These are phyloP conservation scores for Riparia riparia DNA, from an alignment of 2,113 vertebrate genomes.

Conservation along the genomic window DNA sequence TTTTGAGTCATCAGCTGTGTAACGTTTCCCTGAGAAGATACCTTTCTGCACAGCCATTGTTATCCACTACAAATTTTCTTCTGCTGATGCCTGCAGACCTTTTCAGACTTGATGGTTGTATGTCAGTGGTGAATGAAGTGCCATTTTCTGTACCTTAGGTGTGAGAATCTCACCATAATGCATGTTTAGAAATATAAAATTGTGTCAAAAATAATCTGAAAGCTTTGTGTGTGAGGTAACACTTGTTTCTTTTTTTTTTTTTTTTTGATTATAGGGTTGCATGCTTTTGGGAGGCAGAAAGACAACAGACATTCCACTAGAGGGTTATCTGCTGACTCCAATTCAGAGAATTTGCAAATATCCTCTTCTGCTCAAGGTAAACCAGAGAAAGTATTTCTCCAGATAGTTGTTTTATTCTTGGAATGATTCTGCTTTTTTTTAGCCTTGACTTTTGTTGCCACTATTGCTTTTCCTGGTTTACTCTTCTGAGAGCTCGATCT, in stretches of 20 bases:
- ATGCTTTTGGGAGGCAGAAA: conserved; percentile 98
- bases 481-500: neutral
- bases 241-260: neutral
- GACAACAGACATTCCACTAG: conserved; percentile 94
- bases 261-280: conserved; percentile 84
- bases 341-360: conserved; percentile 99
- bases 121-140: neutral
- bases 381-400: neutral
- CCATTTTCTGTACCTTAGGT: neutral
- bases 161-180: neutral
- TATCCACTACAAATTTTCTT: neutral
- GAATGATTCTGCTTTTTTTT: neutral
- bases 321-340: conserved; percentile 94
- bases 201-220: neutral
- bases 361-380: conserved; percentile 96
- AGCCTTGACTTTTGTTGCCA: neutral
- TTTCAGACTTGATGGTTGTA: neutral
- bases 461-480: neutral
- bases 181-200: neutral
- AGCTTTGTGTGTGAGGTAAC: conserved; percentile 1
- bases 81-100: neutral
- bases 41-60: neutral
- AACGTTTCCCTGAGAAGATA: neutral
- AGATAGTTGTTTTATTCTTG: neutral
- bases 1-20: neutral